Conservation (phyloP, 2,888 invertebrate genomes). For the Lysandra coridon region DNA sequence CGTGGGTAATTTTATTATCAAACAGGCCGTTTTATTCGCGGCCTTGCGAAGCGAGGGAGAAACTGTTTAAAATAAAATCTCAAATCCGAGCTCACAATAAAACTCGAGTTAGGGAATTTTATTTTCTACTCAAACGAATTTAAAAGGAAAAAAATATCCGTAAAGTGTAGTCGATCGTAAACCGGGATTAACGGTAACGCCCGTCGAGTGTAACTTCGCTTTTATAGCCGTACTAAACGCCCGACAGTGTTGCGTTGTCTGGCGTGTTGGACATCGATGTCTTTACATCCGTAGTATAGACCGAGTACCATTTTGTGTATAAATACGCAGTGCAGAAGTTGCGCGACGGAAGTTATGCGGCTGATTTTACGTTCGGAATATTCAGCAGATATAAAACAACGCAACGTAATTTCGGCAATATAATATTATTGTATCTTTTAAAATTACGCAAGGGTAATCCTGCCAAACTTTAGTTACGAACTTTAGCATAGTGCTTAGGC, state of each 20-base stretch:
- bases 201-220: not conserved
- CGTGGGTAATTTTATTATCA: conserved; percentile 12
- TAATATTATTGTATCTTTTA: no score
- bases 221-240: not conserved
- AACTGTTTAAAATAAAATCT: conserved; percentile 16
- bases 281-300: not conserved
- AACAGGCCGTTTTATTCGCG: conserved; percentile 5
- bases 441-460: no score
- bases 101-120: conserved; percentile 20
- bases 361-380: no score
- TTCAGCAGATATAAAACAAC: no score
- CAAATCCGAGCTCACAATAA: conserved; percentile 11
- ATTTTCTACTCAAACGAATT: conserved; percentile 27
- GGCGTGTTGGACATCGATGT: not conserved
- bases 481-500: no score
- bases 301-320: no score
- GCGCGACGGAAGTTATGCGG: no score
- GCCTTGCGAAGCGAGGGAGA: not conserved
- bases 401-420: no score
- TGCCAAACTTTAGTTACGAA: no score
- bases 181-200: conserved; percentile 19
- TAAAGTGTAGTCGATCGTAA: conserved; percentile 20
- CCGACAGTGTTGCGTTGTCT: not conserved
- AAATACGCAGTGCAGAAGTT: no score
- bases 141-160: conserved; percentile 18